phyloP scores from a whole-genome alignment of 2,888 invertebrate genomes.

The Oscheius sp. region DNA sequence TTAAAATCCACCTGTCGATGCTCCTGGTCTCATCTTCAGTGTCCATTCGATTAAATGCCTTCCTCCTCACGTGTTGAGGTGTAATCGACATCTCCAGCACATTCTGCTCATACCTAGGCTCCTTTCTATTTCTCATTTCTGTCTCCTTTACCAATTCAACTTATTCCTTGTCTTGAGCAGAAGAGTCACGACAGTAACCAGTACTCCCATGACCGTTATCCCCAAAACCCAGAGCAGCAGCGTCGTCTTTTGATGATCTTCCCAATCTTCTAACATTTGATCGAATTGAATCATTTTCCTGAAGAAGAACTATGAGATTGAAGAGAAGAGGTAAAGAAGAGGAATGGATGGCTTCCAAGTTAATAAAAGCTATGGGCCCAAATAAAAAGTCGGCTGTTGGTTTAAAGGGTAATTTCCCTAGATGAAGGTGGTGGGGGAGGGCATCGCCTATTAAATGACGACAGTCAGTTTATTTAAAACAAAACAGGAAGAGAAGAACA shows the following conservation, averaged over 20 bases:
- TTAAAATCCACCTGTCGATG: slow-evolving; percentile 6
- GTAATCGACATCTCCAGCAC: slow-evolving; percentile 59
- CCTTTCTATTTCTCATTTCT: background rate
- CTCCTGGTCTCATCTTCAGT: slow-evolving; percentile 60
- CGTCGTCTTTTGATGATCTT: slow-evolving; percentile 3
- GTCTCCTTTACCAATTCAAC: slow-evolving; percentile 42
- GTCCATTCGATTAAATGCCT: slow-evolving; percentile 62
- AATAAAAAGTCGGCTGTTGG: background rate
- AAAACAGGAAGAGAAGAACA: background rate
- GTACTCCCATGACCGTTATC: slow-evolving; percentile 41
- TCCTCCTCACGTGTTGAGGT: slow-evolving; percentile 61
- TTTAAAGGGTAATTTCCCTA: background rate
- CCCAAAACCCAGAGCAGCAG: slow-evolving; percentile 11
- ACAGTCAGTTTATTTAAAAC: no score
- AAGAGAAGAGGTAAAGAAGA: background rate
- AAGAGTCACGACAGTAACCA: slow-evolving; percentile 39
- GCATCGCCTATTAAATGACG: no score
- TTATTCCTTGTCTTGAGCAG: slow-evolving; percentile 40
- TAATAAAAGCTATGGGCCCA: no score
- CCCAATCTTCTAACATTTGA: slow-evolving; percentile 14
- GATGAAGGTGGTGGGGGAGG: no score
- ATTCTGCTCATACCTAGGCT: slow-evolving; percentile 66
- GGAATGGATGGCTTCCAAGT: no score
- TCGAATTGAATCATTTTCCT: slow-evolving; percentile 11
- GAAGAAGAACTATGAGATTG: background rate